These are phyloP conservation scores for Denticeps clupeoides DNA, from an alignment of 2,797 vertebrate genomes.

Conservation along the genomic window DNA sequence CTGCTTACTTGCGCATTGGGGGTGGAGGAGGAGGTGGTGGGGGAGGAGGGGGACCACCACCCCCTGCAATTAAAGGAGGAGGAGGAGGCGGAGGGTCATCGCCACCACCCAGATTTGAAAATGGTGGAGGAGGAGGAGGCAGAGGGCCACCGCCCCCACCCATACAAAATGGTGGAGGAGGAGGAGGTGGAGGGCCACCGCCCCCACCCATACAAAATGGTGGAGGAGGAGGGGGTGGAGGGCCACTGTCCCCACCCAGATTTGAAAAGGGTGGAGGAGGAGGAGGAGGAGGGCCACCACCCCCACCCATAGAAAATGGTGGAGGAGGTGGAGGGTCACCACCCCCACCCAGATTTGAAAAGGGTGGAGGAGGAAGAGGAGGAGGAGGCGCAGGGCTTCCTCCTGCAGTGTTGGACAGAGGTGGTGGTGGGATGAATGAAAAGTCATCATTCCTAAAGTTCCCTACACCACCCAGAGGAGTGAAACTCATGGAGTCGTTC, in stretches of 20 bases:
- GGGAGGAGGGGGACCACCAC: slow-evolving; percentile 10
- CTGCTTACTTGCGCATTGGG: neutral
- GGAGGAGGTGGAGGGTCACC: slow-evolving; percentile 20
- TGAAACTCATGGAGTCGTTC: slow-evolving; percentile 2
- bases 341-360: slow-evolving; percentile 2
- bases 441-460: too few species aligned
- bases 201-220: neutral
- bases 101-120: neutral
- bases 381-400: neutral
- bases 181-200: slow-evolving; percentile 25
- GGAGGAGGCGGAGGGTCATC: slow-evolving; percentile 29
- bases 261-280: slow-evolving; percentile 17
- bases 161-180: slow-evolving; percentile 22
- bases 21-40: slow-evolving; percentile 11
- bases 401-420: slow-evolving; percentile 8
- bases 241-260: neutral
- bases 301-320: slow-evolving; percentile 10
- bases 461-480: too few species aligned
- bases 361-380: neutral
- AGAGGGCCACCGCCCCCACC: slow-evolving; percentile 11
- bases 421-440: slow-evolving; percentile 17
- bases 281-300: slow-evolving; percentile 5
- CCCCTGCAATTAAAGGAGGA: slow-evolving; percentile 17
- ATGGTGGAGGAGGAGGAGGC: slow-evolving; percentile 14
- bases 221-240: slow-evolving; percentile 22